A percentile compares a stretch with the other conserved stretches of the same genome.
phyloP scores from a whole-genome alignment of 1,140 invertebrate species.

The Penaeus vannamei region DNA sequence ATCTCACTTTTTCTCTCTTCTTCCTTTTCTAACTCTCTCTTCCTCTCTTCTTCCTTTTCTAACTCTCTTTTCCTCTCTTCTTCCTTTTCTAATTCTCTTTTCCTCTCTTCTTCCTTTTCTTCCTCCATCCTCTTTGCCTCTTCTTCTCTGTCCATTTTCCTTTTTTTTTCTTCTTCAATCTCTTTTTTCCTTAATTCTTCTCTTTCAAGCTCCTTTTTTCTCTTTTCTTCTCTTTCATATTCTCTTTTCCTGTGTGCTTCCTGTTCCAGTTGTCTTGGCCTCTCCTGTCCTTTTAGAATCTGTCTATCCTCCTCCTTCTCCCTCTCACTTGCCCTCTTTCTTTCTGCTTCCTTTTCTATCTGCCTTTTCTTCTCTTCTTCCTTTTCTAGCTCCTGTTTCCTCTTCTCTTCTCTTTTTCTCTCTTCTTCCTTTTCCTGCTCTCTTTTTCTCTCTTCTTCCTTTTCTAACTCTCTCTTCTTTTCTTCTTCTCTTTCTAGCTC shows the following conservation, averaged over 20 bases:
- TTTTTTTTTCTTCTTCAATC: not conserved
- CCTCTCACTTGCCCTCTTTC: not conserved
- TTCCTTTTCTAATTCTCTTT: slow-evolving; percentile 1
- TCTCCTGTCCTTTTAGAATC: not conserved
- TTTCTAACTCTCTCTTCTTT: not conserved
- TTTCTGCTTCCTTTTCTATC: not conserved
- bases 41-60: not conserved
- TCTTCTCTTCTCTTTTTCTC: not conserved
- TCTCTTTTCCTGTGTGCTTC: not conserved
- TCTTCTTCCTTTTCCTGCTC: not conserved
- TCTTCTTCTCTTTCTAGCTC: not conserved
- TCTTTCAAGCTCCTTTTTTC: not conserved
- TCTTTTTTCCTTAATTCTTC: not conserved
- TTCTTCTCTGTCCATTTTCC: not conserved
- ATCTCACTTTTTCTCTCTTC: not conserved
- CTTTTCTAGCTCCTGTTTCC: not conserved
- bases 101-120: not conserved
- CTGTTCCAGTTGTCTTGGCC: not conserved
- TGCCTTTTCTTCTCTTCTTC: not conserved
- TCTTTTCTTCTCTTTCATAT: not conserved
- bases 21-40: not conserved
- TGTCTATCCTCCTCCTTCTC: not conserved
- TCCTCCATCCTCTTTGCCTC: not conserved
- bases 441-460: not conserved
- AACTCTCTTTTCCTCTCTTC: not conserved